Evolutionary conservation across 2,888 invertebrate species (phyloP), one percentile per base, ranked within the genome.

Genomic region (Hypercompe scribonia): DNA sequence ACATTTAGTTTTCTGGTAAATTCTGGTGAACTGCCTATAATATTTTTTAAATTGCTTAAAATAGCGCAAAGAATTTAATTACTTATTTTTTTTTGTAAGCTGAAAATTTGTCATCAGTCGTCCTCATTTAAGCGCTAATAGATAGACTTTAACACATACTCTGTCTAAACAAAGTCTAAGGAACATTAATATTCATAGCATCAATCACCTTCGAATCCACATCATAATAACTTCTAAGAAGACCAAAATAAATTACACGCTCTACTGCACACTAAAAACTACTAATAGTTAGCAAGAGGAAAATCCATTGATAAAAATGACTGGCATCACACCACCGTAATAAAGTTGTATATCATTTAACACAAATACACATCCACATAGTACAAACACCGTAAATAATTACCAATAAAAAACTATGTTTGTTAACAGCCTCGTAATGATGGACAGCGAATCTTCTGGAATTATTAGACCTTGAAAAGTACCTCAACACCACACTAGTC

Each of bases 401-500:
- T 54, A 54, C 11, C 11, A 8, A 54, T 15, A 61, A 61, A 50
- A 61, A 61, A 61, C 58, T 28, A 11, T 58, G 58, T 61, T 61
- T 31, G 58, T 31, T 28, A 61, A 61, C 58, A 31, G 18, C 28
- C 15, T 61, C 28, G 58, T 61, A 31, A 61, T 5, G 28, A 58
- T 58, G 28, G 54, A n/a, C n/a, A 54, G n/a, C n/a, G 54, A 54
- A n/a, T 54, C 54, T 54, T 54, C 54, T 54, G 28, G 58, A 58
- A 58, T 58, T 28, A 28, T 3, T 28, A 3, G 58, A 15, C 58
- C 58, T 58, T 58, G 58, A 28, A 28, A 58, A 58, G n/a, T 58
- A 3, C 15, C 13, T 28, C 28, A 28, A 3, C 15, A 15, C 58
- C 28, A 58, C 28, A 28, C 28, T 61, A 61, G 15, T 61, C 58